Percentiles rank a stretch among this genome's conserved stretches.
phyloP scores from a whole-genome alignment of 2,797 vertebrate species.

The Leucoraja ocellata region DNA sequence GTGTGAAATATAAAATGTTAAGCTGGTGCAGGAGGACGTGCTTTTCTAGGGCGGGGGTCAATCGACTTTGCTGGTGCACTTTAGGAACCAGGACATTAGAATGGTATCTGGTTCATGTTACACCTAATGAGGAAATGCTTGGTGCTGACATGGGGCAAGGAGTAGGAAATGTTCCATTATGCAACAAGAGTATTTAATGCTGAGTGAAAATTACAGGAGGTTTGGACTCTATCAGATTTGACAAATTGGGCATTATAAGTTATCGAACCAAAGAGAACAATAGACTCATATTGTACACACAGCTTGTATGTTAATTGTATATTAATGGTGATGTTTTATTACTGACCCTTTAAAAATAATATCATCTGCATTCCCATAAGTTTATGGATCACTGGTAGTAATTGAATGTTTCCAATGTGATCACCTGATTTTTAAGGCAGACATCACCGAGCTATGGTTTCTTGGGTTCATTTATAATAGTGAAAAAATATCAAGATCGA shows the following conservation, averaged over 20 bases:
- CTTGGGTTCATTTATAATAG: not conserved
- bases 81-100: not conserved
- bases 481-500: not conserved
- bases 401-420: not conserved
- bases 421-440: not conserved
- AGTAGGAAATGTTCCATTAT: conserved; percentile 10
- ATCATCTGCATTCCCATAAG: not conserved
- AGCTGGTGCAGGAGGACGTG: not conserved
- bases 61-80: not conserved
- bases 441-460: not conserved
- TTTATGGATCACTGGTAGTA: not conserved
- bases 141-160: not conserved
- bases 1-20: not conserved
- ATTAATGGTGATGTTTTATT: not conserved
- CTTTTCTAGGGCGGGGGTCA: not conserved
- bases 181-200: not conserved
- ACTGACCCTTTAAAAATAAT: not conserved
- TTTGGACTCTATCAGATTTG: not conserved
- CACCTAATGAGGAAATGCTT: not conserved
- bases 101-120: not conserved
- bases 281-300: not conserved
- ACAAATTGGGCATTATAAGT: not conserved
- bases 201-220: not conserved
- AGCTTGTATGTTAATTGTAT: not conserved
- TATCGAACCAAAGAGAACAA: not conserved